These are phyloP conservation scores for Hypotaenidia okinawae DNA, from an alignment of 2,797 vertebrate genomes.

Conservation along the genomic window DNA sequence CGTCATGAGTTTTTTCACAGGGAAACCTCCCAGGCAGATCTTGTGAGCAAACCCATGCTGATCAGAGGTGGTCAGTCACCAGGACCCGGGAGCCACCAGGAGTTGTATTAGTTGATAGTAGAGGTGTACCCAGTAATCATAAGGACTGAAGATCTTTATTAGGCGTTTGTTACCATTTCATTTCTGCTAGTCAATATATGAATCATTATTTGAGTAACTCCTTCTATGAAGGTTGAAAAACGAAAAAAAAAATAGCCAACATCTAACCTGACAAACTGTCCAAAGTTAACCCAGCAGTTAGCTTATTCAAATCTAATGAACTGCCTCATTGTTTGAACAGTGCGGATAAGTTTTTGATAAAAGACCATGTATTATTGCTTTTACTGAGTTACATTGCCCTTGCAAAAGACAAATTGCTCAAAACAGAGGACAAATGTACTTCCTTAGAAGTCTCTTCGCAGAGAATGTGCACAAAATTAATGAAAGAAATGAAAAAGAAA, in stretches of 20 bases:
- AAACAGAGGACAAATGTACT: conserved; percentile 29
- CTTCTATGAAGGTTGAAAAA: background rate
- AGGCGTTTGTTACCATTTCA: background rate
- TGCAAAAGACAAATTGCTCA: conserved; percentile 33
- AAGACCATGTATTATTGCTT: conserved; percentile 24
- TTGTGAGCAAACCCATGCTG: background rate
- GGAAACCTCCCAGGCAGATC: background rate
- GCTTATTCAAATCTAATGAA: conserved; percentile 20
- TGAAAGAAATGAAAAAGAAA: conserved; percentile 58
- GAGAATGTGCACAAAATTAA: conserved; percentile 31
- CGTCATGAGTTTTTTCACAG: background rate
- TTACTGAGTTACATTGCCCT: background rate
- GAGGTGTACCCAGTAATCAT: background rate
- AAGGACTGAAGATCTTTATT: background rate
- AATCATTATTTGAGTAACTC: background rate
- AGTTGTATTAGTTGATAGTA: background rate
- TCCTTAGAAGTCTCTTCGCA: background rate
- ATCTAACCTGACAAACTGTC: background rate
- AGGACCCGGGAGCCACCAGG: background rate
- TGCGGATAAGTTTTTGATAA: conserved; percentile 45
- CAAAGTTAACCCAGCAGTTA: conserved; percentile 3
- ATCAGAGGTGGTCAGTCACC: fast-evolving
- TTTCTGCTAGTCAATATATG: background rate
- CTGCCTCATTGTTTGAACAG: background rate
- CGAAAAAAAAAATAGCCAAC: background rate